Base-by-base conservation (phyloP, 1,140 invertebrate genomes). In the Pinna nobilis region DNA sequence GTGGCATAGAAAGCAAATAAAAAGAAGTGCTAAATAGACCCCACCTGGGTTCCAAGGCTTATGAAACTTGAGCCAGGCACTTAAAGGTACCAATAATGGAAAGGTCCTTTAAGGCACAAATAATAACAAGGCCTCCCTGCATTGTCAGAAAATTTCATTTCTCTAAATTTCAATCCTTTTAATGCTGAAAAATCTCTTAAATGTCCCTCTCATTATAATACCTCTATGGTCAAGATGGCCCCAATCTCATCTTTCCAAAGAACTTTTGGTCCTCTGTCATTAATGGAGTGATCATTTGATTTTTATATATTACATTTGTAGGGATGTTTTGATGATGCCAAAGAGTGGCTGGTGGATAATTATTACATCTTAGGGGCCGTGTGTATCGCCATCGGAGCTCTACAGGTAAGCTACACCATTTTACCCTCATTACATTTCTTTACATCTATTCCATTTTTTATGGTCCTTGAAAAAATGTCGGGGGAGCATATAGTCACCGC, bases 301-400 rank as follows among this genome's bases (percentile, higher is more conserved):
- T 53, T 25, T 44, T 30, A 13, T 3, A 28, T 53, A 28, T 35
- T 35, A n/a, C 37, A 6, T 2, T 44, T 53, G 13, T n/a, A 74
- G 72, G 65, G 72, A 47, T 74, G 72, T 60, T 68, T 61, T 69
- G 66, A 64, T 3, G 66, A 74, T 64, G 72, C 72, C 13, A 65
- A 64, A 18, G 59, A 69, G 18, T 74, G 72, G 72, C 37, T 74
- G 37, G 44, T 44, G 11, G 66, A 69, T 32, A 74, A 74, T 28
- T 74, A 68, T 37, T 35, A 53, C n/a, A 49, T 69, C 15, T 60
- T 74, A 32, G 72, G 59, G 18, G 30, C 41, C 30, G 72, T 61
- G 28, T 63, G 59, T 18, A 20, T 74, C 3, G 41, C 47, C 20
- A 64, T 69, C 25, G 72, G 65, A 15, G 39, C 66, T 20, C 39